phyloP scores from a whole-genome alignment of 2,113 vertebrate species.

The Polypterus senegalus region DNA sequence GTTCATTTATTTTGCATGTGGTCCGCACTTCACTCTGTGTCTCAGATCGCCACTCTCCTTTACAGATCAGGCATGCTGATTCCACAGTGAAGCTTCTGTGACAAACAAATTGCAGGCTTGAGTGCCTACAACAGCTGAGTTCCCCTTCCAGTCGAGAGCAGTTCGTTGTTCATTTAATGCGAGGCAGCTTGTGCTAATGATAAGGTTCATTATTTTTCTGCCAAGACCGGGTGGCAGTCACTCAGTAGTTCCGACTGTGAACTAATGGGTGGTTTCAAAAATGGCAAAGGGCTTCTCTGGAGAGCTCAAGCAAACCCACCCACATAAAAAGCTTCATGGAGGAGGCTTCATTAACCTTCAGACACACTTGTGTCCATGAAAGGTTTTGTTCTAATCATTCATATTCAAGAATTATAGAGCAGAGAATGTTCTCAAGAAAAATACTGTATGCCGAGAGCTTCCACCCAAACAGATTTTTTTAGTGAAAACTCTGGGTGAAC shows the following conservation, averaged over 20 bases:
- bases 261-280: constrained; percentile 11
- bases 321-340: neutral
- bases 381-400: neutral
- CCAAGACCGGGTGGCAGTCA: constrained; percentile 7
- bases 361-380: neutral
- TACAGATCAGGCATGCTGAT: constrained; percentile 1
- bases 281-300: neutral
- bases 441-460: neutral
- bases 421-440: constrained; percentile 3
- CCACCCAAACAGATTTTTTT: neutral
- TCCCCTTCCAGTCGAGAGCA: fast-evolving
- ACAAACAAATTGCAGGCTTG: neutral
- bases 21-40: constrained; percentile 3
- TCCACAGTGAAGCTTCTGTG: neutral
- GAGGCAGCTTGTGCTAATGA: constrained; percentile 19
- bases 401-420: constrained; percentile 4
- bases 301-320: fast-evolving
- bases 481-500: too few relatives aligned
- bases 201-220: constrained; percentile 22
- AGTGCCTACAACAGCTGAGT: neutral
- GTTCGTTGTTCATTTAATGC: constrained; percentile 9
- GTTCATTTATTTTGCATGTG: constrained; percentile 4
- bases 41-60: constrained; percentile 3
- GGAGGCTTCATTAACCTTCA: constrained; percentile 8
- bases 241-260: constrained; percentile 20